Conservation (phyloP, 92 coral and sea anemone genomes). For the Meandrina meandrites region DNA sequence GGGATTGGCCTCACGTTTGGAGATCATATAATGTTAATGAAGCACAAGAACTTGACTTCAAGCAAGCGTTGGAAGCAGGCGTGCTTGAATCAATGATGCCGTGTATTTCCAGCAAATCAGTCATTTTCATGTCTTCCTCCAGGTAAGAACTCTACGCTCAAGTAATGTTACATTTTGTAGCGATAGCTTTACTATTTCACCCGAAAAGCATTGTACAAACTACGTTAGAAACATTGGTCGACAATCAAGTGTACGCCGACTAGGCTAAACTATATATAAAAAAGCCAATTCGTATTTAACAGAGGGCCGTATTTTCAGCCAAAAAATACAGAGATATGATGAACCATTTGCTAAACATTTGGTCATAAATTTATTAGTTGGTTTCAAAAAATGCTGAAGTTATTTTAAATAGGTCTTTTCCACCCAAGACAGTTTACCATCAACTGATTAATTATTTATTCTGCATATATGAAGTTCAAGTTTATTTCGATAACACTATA, state of each 20-base stretch:
- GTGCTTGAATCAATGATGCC: background rate
- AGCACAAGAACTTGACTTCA: background rate
- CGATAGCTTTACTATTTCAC: background rate
- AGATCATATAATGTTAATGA: background rate
- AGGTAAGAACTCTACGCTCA: background rate
- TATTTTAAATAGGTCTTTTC: background rate
- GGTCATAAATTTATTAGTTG: background rate
- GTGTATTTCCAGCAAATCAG: background rate
- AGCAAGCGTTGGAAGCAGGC: background rate
- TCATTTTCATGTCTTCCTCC: background rate
- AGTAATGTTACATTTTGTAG: background rate
- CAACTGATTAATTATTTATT: background rate
- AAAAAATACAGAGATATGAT: background rate
- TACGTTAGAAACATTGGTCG: too few relatives aligned
- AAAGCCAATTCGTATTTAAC: too few relatives aligned
- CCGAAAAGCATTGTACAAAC: background rate
- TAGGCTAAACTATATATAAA: too few relatives aligned
- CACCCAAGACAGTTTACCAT: background rate
- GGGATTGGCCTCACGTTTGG: background rate
- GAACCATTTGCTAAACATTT: background rate
- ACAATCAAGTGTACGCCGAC: too few relatives aligned
- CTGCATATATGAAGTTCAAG: too few relatives aligned
- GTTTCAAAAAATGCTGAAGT: background rate
- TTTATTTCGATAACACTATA: too few relatives aligned
- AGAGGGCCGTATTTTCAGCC: too few relatives aligned